These are phyloP conservation scores for Elymnias hypermnestra DNA, from an alignment of 1,140 invertebrate genomes.

Conservation along the genomic window DNA sequence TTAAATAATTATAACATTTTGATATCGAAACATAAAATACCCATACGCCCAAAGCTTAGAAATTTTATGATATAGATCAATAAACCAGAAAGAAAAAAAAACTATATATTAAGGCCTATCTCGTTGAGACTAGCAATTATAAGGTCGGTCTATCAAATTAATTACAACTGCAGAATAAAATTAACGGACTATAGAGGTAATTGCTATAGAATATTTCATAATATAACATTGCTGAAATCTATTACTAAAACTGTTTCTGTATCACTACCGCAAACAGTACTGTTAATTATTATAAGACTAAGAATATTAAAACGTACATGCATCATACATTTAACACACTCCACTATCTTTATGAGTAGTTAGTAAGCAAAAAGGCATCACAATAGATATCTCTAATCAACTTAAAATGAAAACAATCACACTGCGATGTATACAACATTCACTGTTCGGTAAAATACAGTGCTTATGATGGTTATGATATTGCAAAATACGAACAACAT, in stretches of 20 bases:
- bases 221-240: too few relatives aligned
- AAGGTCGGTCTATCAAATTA: slow-evolving; percentile 33
- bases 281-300: slow-evolving; percentile 27
- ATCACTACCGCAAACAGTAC: slow-evolving; percentile 40
- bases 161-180: background rate
- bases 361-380: slow-evolving; percentile 25
- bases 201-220: too few relatives aligned
- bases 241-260: slow-evolving; percentile 8
- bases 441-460: background rate
- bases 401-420: slow-evolving; percentile 26
- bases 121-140: slow-evolving; percentile 70
- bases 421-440: slow-evolving; percentile 5
- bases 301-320: slow-evolving; percentile 31
- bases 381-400: slow-evolving; percentile 7
- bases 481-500: background rate
- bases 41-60: too few relatives aligned
- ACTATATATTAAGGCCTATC: background rate
- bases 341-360: slow-evolving; percentile 10
- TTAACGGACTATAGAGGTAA: too few relatives aligned
- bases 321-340: slow-evolving; percentile 15
- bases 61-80: too few relatives aligned
- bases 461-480: background rate
- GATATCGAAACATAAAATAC: too few relatives aligned
- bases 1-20: too few relatives aligned
- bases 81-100: background rate